Evolutionary conservation across 2,113 vertebrate genomes (phyloP).

Genomic region (Mus pahari): DNA sequence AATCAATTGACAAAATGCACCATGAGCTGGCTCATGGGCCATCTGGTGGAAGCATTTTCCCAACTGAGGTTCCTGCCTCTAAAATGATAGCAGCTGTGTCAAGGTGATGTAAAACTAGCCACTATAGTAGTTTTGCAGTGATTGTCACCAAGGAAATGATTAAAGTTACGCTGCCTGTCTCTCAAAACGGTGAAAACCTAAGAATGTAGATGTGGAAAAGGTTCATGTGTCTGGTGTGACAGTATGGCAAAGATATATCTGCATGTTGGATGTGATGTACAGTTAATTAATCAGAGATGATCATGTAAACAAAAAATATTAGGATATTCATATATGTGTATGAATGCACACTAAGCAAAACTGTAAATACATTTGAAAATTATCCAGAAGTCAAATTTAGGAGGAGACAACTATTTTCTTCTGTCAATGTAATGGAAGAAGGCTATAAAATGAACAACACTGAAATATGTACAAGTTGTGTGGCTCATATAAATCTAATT

Average conservation of each 20-base stretch:
- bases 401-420: slow-evolving; percentile 48
- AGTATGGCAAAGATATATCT: not conserved
- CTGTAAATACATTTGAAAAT: slow-evolving; percentile 48
- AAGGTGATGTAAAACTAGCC: not conserved
- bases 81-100: no score
- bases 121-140: not conserved
- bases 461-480: slow-evolving; percentile 61
- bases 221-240: not conserved
- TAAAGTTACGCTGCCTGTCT: not conserved
- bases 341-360: slow-evolving; percentile 5
- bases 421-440: slow-evolving; percentile 58
- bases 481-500: slow-evolving; percentile 77
- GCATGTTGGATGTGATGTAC: not conserved
- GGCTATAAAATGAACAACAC: slow-evolving; percentile 61
- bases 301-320: not conserved
- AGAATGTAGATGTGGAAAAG: not conserved
- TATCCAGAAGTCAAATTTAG: slow-evolving; percentile 51
- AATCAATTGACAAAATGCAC: not conserved
- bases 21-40: not conserved
- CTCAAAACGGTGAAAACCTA: slow-evolving; percentile 9
- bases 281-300: slow-evolving; percentile 27
- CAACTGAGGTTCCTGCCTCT: not conserved
- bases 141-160: slow-evolving; percentile 7
- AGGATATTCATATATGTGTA: not conserved
- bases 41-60: not conserved